These are phyloP conservation scores for Panonychus citri DNA, from an alignment of 1,140 invertebrate genomes.

Conservation along the genomic window DNA sequence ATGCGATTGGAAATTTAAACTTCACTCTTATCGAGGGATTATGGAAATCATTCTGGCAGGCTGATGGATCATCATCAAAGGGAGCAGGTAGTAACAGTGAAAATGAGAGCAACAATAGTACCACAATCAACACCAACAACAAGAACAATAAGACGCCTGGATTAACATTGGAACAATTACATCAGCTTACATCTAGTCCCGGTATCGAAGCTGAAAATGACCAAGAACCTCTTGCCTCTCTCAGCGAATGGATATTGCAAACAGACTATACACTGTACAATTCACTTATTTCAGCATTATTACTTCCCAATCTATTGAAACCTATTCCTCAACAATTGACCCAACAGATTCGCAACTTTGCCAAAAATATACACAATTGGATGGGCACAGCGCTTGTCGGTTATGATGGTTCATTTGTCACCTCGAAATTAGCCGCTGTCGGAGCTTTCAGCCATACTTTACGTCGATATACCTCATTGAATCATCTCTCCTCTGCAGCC, in stretches of 20 bases:
- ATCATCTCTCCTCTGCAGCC: conserved; percentile 88
- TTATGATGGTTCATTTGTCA: conserved; percentile 32
- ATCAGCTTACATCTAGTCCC: neutral
- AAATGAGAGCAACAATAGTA: neutral
- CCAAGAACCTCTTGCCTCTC: neutral
- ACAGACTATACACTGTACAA: conserved; percentile 33
- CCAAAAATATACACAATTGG: conserved; percentile 69
- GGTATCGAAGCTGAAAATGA: neutral
- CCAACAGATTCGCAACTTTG: conserved; percentile 63
- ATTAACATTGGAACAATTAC: neutral
- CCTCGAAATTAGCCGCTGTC: conserved; percentile 38
- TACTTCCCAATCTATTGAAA: conserved; percentile 81
- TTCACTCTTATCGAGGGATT: conserved; percentile 65
- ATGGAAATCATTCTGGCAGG: conserved; percentile 77
- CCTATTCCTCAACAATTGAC: conserved; percentile 80
- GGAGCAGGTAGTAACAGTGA: neutral
- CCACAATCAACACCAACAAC: neutral
- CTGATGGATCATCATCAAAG: neutral
- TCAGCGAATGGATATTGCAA: conserved; percentile 11
- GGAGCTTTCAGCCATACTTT: conserved; percentile 82
- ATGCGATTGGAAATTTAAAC: conserved; percentile 75
- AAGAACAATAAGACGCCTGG: neutral
- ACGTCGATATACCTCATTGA: conserved; percentile 86
- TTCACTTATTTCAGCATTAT: conserved; percentile 65
- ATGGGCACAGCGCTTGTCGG: conserved; percentile 61